These are phyloP conservation scores for Podargus strigoides DNA, from an alignment of 2,797 vertebrate genomes.

Conservation along the genomic window DNA sequence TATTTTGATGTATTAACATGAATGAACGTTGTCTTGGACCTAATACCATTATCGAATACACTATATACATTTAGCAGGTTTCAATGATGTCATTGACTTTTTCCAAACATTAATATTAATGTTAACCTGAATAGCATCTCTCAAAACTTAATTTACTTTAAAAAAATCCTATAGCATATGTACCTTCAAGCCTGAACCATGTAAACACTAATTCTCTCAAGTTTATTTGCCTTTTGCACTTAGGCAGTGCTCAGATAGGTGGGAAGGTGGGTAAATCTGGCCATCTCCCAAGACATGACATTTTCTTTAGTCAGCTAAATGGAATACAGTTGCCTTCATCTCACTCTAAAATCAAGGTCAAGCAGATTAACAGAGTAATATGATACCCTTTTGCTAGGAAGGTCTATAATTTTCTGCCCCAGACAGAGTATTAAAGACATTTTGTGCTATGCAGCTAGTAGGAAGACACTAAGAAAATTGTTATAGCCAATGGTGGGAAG, in stretches of 20 bases:
- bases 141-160: not conserved
- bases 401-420: not conserved
- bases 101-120: not conserved
- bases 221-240: not conserved
- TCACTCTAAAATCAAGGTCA: conserved; percentile 34
- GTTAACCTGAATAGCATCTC: not conserved
- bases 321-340: conserved; percentile 18
- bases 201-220: not conserved
- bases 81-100: not conserved
- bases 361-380: conserved; percentile 9
- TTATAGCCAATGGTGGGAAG: not conserved
- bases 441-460: not conserved
- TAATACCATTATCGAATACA: not conserved
- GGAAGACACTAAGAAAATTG: not conserved
- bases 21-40: not conserved
- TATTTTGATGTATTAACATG: not conserved
- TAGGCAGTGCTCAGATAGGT: not conserved
- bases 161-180: not conserved
- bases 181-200: not conserved
- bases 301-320: conserved; percentile 37
- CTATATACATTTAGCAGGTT: not conserved
- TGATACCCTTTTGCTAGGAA: not conserved
- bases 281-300: not conserved
- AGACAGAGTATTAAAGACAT: not conserved
- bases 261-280: not conserved